Evolutionary conservation across 1,140 invertebrate species (phyloP).

Genomic region (Drosophila nannoptera): DNA sequence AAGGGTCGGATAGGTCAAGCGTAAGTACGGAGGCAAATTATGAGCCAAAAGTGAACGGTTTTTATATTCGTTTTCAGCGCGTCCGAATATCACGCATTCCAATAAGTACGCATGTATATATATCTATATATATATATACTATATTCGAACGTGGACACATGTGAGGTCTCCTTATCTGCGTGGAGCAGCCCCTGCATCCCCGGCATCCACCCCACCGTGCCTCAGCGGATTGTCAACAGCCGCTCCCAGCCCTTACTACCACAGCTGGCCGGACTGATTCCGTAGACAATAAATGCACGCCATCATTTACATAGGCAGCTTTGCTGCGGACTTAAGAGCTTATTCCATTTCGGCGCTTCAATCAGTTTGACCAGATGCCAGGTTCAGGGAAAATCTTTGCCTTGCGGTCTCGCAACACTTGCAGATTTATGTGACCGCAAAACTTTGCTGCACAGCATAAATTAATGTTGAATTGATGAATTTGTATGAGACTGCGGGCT

Average conservation of each 20-base stretch:
- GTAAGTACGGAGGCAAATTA: conserved; percentile 55
- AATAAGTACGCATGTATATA: conserved; percentile 29
- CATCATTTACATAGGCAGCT: conserved; percentile 64
- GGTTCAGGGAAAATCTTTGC: conserved; percentile 33
- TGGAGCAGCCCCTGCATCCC: conserved; percentile 11
- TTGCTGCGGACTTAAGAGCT: conserved; percentile 54
- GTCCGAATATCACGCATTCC: conserved; percentile 4
- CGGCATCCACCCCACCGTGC: conserved; percentile 1
- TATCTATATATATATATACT: background rate
- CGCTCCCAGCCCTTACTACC: conserved; percentile 35
- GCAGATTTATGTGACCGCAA: conserved; percentile 70
- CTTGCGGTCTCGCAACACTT: conserved; percentile 51
- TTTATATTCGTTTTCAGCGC: conserved; percentile 12
- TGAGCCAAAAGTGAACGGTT: conserved; percentile 44
- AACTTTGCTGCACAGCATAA: conserved; percentile 64
- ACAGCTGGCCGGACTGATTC: conserved; percentile 22
- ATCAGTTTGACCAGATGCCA: conserved; percentile 46
- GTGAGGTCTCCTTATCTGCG: conserved; percentile 19
- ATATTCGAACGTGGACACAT: background rate
- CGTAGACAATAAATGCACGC: conserved; percentile 60
- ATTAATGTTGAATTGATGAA: conserved; percentile 71
- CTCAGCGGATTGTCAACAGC: conserved; percentile 46
- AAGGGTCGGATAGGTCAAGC: conserved; percentile 16
- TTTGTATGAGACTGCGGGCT: conserved; percentile 45
- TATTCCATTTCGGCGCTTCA: conserved; percentile 45